Percentiles rank a stretch among this genome's conserved stretches.
Conservation (phyloP, 2,888 invertebrate genomes). For the Eupithecia vulgata region DNA sequence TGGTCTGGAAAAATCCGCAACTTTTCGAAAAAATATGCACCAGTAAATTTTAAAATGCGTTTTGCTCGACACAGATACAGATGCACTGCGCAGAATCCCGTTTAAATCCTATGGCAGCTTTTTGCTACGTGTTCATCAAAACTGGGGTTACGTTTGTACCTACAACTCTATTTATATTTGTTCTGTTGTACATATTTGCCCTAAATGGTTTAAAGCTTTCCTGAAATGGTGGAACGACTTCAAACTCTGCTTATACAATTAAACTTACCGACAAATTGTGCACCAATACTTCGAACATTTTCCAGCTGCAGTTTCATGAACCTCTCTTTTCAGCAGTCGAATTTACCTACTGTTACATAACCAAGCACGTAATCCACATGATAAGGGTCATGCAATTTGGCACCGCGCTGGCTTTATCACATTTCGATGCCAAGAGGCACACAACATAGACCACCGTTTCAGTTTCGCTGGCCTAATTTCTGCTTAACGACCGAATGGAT, state of each 20-base stretch:
- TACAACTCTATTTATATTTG: neutral
- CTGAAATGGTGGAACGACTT: neutral
- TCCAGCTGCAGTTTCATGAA: neutral
- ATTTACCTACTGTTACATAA: conserved; percentile 29
- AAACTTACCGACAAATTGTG: neutral
- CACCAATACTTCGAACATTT: neutral
- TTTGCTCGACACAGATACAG: conserved; percentile 43
- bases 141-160: conserved; percentile 13
- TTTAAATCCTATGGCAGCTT: conserved; percentile 46
- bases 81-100: conserved; percentile 41
- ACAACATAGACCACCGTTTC: conserved; percentile 64
- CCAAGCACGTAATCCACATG: conserved; percentile 69
- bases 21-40: conserved; percentile 60
- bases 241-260: neutral
- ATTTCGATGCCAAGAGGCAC: conserved; percentile 71
- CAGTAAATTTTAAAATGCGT: conserved; percentile 55
- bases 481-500: conserved; percentile 62
- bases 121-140: conserved; percentile 19
- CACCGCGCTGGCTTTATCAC: conserved; percentile 68
- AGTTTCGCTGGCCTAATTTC: conserved; percentile 70
- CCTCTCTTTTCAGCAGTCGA: neutral
- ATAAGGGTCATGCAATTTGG: conserved; percentile 81
- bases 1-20: conserved; percentile 75
- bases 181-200: neutral
- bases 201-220: neutral